A percentile compares a stretch with the other conserved stretches of the same genome.
These are phyloP conservation scores for Aptenodytes patagonicus DNA, from an alignment of 2,113 vertebrate species.

Conservation along the genomic window DNA sequence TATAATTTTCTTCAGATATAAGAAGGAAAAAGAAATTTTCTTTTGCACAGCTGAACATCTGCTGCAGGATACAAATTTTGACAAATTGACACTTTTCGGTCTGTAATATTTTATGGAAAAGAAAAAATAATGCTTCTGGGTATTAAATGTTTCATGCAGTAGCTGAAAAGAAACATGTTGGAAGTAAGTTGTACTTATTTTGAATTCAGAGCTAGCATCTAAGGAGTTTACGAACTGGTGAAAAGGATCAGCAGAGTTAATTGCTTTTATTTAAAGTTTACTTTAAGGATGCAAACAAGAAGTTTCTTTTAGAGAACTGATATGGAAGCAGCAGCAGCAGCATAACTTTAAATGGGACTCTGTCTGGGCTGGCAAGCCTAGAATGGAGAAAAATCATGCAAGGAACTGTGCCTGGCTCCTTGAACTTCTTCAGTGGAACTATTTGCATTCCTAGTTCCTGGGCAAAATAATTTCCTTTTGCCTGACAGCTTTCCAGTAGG, in stretches of 20 bases:
- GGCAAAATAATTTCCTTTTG: not conserved
- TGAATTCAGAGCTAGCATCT: not conserved
- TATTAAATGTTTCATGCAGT: slow-evolving; percentile 56
- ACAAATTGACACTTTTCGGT: slow-evolving; percentile 24
- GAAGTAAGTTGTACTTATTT: slow-evolving; percentile 6
- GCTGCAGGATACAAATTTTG: slow-evolving; percentile 28
- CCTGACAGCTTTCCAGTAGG: not conserved
- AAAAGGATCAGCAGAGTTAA: slow-evolving; percentile 16
- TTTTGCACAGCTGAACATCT: not conserved
- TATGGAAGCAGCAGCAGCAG: not conserved
- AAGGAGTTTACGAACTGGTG: not conserved
- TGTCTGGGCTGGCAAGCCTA: not conserved
- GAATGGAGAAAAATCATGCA: not conserved
- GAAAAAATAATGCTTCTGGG: slow-evolving; percentile 2
- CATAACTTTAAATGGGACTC: not conserved
- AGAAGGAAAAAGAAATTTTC: not conserved
- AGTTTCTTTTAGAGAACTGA: not conserved
- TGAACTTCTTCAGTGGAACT: not conserved
- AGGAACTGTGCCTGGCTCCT: not conserved
- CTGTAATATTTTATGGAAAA: slow-evolving; percentile 33
- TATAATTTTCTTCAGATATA: not conserved
- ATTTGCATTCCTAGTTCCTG: not conserved
- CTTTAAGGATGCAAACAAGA: not conserved
- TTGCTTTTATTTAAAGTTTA: slow-evolving; percentile 5
- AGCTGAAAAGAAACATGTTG: slow-evolving; percentile 9